These are phyloP conservation scores for Phania funesta DNA, from an alignment of 2,888 invertebrate species.

Conservation along the genomic window DNA sequence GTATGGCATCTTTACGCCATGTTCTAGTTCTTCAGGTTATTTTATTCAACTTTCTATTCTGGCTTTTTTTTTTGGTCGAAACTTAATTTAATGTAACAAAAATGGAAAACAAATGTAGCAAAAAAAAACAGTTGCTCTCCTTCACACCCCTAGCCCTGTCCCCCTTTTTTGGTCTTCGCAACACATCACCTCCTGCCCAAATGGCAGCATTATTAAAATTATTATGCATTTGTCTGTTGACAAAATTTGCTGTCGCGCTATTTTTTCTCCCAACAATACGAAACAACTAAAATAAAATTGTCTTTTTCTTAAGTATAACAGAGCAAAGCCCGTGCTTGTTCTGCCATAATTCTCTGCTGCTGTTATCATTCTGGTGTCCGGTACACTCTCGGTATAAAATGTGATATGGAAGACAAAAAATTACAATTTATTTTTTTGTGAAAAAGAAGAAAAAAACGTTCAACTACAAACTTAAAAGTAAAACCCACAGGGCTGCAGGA, in stretches of 20 bases:
- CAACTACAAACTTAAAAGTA: not conserved
- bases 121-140: not conserved
- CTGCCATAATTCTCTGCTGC: not conserved
- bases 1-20: conserved; percentile 40
- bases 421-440: conserved; percentile 10
- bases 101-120: conserved; percentile 25
- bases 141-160: not conserved
- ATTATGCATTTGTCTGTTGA: conserved; percentile 61
- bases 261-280: not conserved
- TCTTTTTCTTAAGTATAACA: not conserved
- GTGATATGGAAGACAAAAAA: not conserved
- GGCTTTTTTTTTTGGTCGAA: conserved; percentile 7
- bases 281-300: not conserved
- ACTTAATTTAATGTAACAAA: conserved; percentile 37
- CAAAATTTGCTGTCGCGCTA: conserved; percentile 54
- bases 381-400: conserved; percentile 37
- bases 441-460: not conserved
- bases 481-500: not conserved
- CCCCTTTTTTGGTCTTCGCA: not conserved
- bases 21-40: conserved; percentile 1
- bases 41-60: not conserved
- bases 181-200: conserved; percentile 34
- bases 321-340: conserved; percentile 1
- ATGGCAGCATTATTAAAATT: conserved; percentile 59
- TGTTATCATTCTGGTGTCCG: conserved; percentile 52